Evolutionary conservation across 2,888 invertebrate genomes (phyloP), one percentile per base, ranked within the genome.

Genomic region (Lasioglossum pauxillum): DNA sequence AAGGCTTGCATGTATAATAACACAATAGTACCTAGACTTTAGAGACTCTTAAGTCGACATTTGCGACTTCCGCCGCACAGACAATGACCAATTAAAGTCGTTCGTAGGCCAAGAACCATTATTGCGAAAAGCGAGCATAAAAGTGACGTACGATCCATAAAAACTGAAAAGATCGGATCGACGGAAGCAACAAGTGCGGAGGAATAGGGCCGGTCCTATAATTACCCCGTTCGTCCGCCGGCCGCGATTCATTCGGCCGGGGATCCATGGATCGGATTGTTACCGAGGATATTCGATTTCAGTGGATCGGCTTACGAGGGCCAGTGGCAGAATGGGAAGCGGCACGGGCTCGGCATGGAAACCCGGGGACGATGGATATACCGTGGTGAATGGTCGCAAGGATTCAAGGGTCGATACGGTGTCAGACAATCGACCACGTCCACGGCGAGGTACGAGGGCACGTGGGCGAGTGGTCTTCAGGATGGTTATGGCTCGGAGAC

Each of bases 401-500:
- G 99, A 72, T 99, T 98, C 96, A 99, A 99, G 95, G 99, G 99
- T 77, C 98, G 99, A 90, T 99, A 99, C 96, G 99, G 99, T 64
- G 98, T 99, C 80, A 97, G 99, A 83, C 98, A 99, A 96, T 99
- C 99, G 94, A 97, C 98, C 88, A 98, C 98, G 88, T 99, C 99
- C 92, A 98, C 98, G 92, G 99, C 99, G 93, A 98, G 98, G 95
- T 99, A 99, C 96, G 99, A 99, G 95, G 99, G 99, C 94, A 99
- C 99, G 88, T 99, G 99, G 99, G 99, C 99, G 91, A 98, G 98
- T 93, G 99, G 99, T 91, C 97, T 99, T 87, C 99, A 99, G 96
- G 99, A 99, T 95, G 99, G 99, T 92, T 99, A 99, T 96, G 99
- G 99, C 92, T 99, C 99, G 76, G 99, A 99, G 96, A 99, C 99